These are phyloP conservation scores for Tyto alba DNA, from an alignment of 2,113 vertebrate species.

Conservation along the genomic window DNA sequence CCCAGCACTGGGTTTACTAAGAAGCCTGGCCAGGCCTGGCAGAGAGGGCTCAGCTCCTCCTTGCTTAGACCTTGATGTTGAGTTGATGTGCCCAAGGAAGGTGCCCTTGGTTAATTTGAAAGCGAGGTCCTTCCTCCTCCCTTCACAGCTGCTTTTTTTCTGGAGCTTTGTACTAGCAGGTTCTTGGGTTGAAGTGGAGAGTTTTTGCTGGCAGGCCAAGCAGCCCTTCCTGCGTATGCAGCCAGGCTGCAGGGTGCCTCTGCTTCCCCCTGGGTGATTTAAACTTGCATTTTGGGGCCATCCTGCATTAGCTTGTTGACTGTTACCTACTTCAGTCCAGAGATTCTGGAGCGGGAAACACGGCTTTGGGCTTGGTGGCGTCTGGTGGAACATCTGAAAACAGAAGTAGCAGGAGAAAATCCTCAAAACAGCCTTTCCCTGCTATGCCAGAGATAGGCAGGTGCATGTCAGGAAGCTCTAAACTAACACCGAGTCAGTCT, in stretches of 20 bases:
- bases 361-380: not conserved
- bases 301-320: not conserved
- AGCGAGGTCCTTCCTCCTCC: not conserved
- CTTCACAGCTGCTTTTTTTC: not conserved
- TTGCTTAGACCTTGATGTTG: not conserved
- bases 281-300: not conserved
- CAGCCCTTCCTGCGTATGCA: rapidly evolving
- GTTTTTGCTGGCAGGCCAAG: not conserved
- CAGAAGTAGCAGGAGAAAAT: not conserved
- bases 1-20: not conserved
- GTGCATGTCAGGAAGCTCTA: not conserved
- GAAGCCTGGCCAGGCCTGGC: not conserved
- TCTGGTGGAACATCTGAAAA: not conserved
- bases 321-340: not conserved
- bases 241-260: not conserved
- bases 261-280: not conserved
- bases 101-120: not conserved
- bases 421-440: not conserved
- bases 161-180: rapidly evolving
- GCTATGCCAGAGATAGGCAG: not conserved
- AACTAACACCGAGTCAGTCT: not conserved
- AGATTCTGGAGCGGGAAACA: not conserved
- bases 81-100: not conserved
- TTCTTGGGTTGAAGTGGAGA: not conserved
- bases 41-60: not conserved